Evolutionary conservation across 2,888 invertebrate genomes (phyloP), one percentile per base, ranked within the genome.

Genomic region (Trachelus iudaicus): DNA sequence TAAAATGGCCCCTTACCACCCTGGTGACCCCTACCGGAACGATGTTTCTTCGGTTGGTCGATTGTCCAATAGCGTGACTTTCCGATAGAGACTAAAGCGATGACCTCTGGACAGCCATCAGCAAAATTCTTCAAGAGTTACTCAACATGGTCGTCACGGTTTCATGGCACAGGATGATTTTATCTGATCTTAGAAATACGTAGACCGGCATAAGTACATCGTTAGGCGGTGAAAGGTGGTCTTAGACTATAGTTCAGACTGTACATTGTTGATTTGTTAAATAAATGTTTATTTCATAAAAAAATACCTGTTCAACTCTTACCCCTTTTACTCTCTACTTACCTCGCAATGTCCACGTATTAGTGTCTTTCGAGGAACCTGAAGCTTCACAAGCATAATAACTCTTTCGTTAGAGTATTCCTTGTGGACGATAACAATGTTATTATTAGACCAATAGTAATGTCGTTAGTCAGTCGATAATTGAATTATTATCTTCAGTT

Each of bases 241-340:
- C 56, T 23, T 56, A 56, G 56, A 23, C 34, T 71, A 34, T 23
- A 74, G 35, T 30, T 35, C n/a, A 37, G 37, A 35, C 37, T 74
- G 35, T 74, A 74, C 74, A 74, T 87, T 88, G 88, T 88, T 88
- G 86, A 88, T 88, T 88, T 89, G 88, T 88, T 88, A 87, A 87
- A 83, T 88, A 88, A 88, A 88, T 88, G 87, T 88, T 79, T 88
- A 88, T 88, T 88, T 88, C 86, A 82, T 88, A 87, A 79, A 79
- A 78, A 73, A 30, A 35, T 69, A 35, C 40, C 31, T 77, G 34
- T 73, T 15, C 75, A 34, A 76, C 34, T 78, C 69, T 31, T 75
- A 23, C 1, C n/a, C n/a, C 23, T 56, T 56, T 23, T 4, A 15
- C 23, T 56, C 2, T 23, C 35, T 23, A 9, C 23, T 23, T 9